Conservation (phyloP, 1,140 invertebrate species). For the Bacillus rossius region DNA sequence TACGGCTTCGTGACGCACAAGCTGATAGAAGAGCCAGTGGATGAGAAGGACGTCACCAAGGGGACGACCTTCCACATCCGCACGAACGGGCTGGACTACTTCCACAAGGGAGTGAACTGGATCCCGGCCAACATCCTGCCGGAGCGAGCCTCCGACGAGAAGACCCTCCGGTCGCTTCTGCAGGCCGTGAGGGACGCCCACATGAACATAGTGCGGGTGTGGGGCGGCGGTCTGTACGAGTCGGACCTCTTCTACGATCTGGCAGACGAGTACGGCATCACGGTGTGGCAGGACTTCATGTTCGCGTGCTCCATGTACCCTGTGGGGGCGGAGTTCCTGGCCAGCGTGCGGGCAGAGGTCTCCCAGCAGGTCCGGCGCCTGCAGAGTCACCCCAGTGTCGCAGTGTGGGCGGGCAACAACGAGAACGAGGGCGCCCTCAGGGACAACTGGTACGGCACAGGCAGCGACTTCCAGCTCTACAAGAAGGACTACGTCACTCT, state of each 20-base stretch:
- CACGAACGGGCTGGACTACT: constrained; percentile 85
- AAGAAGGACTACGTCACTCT: constrained; percentile 80
- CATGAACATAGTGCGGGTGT: constrained; percentile 94
- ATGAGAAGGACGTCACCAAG: neutral
- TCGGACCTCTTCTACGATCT: constrained; percentile 82
- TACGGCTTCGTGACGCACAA: neutral
- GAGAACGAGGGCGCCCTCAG: constrained; percentile 92
- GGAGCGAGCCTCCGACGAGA: constrained; percentile 54
- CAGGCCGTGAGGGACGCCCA: constrained; percentile 67
- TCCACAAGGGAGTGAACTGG: constrained; percentile 95
- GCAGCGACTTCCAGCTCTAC: constrained; percentile 50
- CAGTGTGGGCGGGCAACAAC: constrained; percentile 93
- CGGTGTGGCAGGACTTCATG: constrained; percentile 95
- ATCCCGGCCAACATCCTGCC: constrained; percentile 88
- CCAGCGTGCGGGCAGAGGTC: constrained; percentile 70
- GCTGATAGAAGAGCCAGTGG: too few species aligned
- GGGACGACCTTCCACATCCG: constrained; percentile 73
- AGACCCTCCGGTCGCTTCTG: constrained; percentile 54
- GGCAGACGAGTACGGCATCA: constrained; percentile 73
- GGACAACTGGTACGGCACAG: constrained; percentile 76
- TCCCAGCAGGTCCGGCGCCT: constrained; percentile 77
- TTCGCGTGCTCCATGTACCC: constrained; percentile 98
- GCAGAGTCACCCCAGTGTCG: constrained; percentile 83
- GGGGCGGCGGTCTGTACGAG: constrained; percentile 97
- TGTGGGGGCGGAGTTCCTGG: constrained; percentile 61